Percentiles rank a stretch among this genome's conserved stretches.
phyloP scores from a whole-genome alignment of 2,797 vertebrate species.

The Lates japonicus region DNA sequence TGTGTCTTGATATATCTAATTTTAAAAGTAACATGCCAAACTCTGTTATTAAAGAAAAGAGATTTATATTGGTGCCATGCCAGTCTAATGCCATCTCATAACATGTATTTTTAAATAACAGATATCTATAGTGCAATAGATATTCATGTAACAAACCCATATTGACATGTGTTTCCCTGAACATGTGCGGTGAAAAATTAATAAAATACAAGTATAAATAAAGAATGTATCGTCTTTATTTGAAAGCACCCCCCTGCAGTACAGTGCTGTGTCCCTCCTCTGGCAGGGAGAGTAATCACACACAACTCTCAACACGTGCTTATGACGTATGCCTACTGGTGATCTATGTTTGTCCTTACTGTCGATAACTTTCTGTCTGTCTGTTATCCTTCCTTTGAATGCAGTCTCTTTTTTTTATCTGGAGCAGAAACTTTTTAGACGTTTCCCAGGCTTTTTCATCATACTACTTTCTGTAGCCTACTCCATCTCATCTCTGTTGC shows the following conservation, averaged over 20 bases:
- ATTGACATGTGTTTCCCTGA: constrained; percentile 82
- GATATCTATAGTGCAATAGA: constrained; percentile 83
- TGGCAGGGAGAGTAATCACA: not conserved
- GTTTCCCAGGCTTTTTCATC: not conserved
- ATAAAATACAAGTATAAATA: constrained; percentile 80
- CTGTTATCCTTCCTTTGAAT: too few species aligned
- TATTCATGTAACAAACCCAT: constrained; percentile 84
- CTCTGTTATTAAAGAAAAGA: constrained; percentile 67
- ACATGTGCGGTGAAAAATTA: constrained; percentile 83
- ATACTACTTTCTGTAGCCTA: not conserved
- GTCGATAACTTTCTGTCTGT: not conserved
- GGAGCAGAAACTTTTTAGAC: not conserved
- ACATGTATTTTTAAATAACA: constrained; percentile 82
- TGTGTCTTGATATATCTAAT: constrained; percentile 79
- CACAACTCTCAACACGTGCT: not conserved
- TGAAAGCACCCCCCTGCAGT: not conserved
- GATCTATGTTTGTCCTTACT: not conserved
- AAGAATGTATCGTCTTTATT: constrained; percentile 45
- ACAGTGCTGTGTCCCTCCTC: too few species aligned
- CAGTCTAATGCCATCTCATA: constrained; percentile 75
- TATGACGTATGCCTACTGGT: not conserved
- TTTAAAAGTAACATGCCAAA: constrained; percentile 75
- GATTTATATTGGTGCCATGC: constrained; percentile 79
- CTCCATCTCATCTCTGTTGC: too few species aligned
- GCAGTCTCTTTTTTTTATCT: not conserved